These are phyloP conservation scores for Grammomys surdaster DNA, from an alignment of 2,113 vertebrate genomes.

Conservation along the genomic window DNA sequence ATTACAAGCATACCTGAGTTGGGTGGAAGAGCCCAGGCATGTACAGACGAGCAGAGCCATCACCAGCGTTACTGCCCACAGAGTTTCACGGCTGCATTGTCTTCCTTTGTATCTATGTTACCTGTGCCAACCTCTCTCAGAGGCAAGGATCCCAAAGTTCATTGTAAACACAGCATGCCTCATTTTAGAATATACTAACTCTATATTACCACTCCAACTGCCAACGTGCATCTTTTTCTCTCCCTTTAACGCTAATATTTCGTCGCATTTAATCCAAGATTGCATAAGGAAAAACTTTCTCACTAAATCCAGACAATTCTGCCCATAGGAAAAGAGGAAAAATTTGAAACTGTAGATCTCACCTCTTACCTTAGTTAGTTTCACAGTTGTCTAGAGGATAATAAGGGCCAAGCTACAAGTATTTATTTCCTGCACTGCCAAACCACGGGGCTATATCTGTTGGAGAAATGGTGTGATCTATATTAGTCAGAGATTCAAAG, in stretches of 20 bases:
- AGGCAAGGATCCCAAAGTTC: conserved; percentile 8
- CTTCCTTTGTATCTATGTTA: background rate
- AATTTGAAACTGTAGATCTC: conserved; percentile 25
- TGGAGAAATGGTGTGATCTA: background rate
- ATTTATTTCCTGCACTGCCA: background rate
- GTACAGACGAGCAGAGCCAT: background rate
- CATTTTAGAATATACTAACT: background rate
- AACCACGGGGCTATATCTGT: background rate
- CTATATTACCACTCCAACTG: background rate
- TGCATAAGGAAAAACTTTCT: conserved; percentile 3
- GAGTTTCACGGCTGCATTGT: background rate
- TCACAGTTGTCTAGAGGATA: background rate
- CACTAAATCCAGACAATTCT: background rate
- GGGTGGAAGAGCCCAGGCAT: conserved; percentile 47
- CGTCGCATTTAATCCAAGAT: conserved; percentile 32
- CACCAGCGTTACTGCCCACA: background rate
- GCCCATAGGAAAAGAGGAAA: conserved; percentile 18
- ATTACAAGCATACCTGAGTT: conserved; percentile 71
- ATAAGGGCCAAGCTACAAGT: background rate
- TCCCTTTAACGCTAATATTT: conserved; percentile 6
- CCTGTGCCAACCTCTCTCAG: background rate
- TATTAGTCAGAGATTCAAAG: background rate
- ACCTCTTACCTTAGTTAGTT: conserved; percentile 32
- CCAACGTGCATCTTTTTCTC: background rate
- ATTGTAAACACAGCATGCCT: background rate